Evolutionary conservation across 2,113 vertebrate genomes (phyloP).

Genomic region (Colistium nudipinnis): DNA sequence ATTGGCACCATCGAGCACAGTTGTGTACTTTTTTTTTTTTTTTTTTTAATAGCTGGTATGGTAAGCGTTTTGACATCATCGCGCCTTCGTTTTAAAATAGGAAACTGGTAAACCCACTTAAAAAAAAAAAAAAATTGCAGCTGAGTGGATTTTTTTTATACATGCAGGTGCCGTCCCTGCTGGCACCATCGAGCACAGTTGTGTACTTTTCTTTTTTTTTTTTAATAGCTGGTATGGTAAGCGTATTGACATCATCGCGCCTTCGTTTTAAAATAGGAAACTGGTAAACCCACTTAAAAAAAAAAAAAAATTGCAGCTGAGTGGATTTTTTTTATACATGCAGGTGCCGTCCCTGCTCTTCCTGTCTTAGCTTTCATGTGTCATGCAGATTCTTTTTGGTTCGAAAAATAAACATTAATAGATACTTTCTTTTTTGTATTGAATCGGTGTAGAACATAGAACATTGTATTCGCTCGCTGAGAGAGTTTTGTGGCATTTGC

Average conservation of each 20-base stretch:
- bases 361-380: background rate
- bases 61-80: background rate
- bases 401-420: background rate
- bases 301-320: background rate
- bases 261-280: constrained; percentile 29
- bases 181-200: background rate
- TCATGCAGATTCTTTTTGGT: too few species aligned
- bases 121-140: background rate
- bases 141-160: background rate
- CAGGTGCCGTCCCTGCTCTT: background rate
- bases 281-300: background rate
- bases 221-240: background rate
- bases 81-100: constrained; percentile 28
- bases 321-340: background rate
- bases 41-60: background rate
- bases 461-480: background rate
- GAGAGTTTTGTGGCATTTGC: too few species aligned
- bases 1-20: background rate
- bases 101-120: constrained; percentile 1
- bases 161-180: background rate
- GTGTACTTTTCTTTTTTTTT: constrained; percentile 19
- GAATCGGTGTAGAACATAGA: constrained; percentile 2
- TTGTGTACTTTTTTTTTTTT: constrained; percentile 17
- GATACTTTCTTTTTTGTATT: constrained; percentile 27
- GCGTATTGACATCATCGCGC: background rate